Evolutionary conservation across 2,888 invertebrate genomes (phyloP), one percentile per base, ranked within the genome.

Genomic region (Sisyra terminalis): DNA sequence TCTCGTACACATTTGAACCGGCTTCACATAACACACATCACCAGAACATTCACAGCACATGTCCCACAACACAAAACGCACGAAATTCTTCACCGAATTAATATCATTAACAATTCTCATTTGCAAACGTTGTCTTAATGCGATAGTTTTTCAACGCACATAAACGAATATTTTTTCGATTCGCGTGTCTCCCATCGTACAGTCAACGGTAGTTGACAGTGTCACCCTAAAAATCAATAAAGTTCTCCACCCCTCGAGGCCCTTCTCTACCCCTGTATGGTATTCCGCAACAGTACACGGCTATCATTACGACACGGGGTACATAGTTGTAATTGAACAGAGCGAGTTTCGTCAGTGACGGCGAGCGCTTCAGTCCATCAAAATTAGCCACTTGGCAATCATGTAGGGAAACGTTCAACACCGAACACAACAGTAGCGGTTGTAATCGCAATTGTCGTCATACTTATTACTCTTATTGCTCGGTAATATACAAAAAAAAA

Each of bases 181-280:
- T 61, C 37, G 58, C 60, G 60, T 61, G 60, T 61, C 62, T 61
- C 24, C 59, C 62, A 62, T 64, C 60, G 64, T 60, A 50, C 57
- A 63, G 63, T 60, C 59, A 63, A 63, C 65, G 65, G 60, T 62
- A 61, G 67, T 69, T 70, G 70, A 70, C 70, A 71, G 67, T 71
- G 71, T 72, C 71, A 71, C 71, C 70, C 70, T 68, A 70, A 71
- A 71, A 72, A 72, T 71, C 71, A 71, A 72, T 72, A 71, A 69
- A 66, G 66, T 64, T 65, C 62, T 55, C 57, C 60, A 60, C 64
- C 65, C 64, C 61, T 61, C 59, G 60, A 54, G 53, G 55, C 54
- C 52, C 52, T 60, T 60, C 58, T 58, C 58, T 58, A 62, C 60
- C 59, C 61, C 57, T 24, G 7, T 24, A 57, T 54, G 55, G 55